phyloP scores from a whole-genome alignment of 2,888 invertebrate species.

The Calliscelio sp. region DNA sequence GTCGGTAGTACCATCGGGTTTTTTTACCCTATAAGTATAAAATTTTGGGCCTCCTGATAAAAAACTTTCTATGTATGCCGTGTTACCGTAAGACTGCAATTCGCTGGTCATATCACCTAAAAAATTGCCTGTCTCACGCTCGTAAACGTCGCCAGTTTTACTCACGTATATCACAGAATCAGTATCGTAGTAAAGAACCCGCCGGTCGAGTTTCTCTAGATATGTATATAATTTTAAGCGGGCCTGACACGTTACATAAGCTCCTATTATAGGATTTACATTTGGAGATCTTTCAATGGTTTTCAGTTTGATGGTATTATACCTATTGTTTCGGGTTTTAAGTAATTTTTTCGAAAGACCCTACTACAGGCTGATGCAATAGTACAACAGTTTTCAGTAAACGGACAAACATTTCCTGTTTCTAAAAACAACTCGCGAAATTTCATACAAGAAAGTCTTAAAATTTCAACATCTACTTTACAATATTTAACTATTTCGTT shows the following conservation, averaged over 20 bases:
- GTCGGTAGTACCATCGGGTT: background rate
- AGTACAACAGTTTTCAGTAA: too few relatives aligned
- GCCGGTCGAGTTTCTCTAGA: too few relatives aligned
- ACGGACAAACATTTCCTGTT: conserved; percentile 69
- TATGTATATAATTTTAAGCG: too few relatives aligned
- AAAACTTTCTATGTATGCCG: conserved; percentile 42
- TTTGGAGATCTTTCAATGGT: too few relatives aligned
- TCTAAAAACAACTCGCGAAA: conserved; percentile 70
- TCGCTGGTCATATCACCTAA: conserved; percentile 59
- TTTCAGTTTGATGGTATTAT: background rate
- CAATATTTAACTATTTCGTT: conserved; percentile 73
- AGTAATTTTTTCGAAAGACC: too few relatives aligned
- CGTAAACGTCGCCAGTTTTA: background rate
- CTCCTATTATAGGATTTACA: too few relatives aligned
- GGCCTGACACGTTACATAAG: too few relatives aligned
- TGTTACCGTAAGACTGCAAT: background rate
- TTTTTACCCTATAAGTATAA: conserved; percentile 36
- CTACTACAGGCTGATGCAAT: too few relatives aligned
- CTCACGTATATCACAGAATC: too few relatives aligned
- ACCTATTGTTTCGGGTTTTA: background rate
- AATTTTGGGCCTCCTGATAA: conserved; percentile 42
- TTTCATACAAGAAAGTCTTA: conserved; percentile 66
- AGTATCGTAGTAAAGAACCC: too few relatives aligned
- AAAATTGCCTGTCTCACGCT: conserved; percentile 5
- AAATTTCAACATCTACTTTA: conserved; percentile 70